A percentile compares a stretch with the other conserved stretches of the same genome.
These are phyloP conservation scores for Xestia c-nigrum DNA, from an alignment of 2,888 invertebrate species.

Conservation along the genomic window DNA sequence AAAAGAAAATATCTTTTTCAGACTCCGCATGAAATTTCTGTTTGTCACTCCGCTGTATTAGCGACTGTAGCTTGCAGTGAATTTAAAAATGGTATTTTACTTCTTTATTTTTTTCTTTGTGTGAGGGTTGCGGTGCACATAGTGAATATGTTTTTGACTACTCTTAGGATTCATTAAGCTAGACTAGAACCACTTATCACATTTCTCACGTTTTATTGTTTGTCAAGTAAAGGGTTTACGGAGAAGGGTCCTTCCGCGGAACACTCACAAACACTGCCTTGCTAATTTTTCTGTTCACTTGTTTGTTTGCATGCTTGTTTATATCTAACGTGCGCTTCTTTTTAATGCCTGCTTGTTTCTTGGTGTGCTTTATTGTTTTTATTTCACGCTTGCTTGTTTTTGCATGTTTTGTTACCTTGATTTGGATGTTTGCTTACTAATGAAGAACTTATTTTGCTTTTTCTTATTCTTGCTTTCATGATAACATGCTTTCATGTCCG, in stretches of 20 bases:
- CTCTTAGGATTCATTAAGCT: conserved; percentile 7
- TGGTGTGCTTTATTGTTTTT: background rate
- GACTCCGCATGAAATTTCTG: conserved; percentile 45
- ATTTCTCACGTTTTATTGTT: conserved; percentile 26
- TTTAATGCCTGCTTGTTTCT: conserved; percentile 14
- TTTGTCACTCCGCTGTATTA: conserved; percentile 57
- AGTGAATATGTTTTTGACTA: conserved; percentile 19
- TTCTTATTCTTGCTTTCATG: conserved; percentile 1
- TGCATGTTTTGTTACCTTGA: conserved; percentile 8
- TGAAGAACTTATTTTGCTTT: background rate
- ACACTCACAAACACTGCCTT: conserved; percentile 41
- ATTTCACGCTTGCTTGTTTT: conserved; percentile 11
- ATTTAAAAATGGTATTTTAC: conserved; percentile 45
- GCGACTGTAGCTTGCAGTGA: conserved; percentile 49
- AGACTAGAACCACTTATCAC: conserved; percentile 23
- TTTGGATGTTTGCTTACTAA: conserved; percentile 19
- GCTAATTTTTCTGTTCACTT: conserved; percentile 32
- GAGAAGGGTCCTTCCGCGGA: conserved; percentile 7
- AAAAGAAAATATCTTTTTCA: conserved; percentile 59
- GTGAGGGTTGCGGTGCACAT: conserved; percentile 18
- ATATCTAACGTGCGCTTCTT: background rate
- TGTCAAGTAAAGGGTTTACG: conserved; percentile 11
- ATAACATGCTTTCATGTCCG: background rate
- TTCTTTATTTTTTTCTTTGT: conserved; percentile 35
- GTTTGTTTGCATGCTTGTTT: conserved; percentile 26